Evolutionary conservation across 1,140 invertebrate genomes (phyloP).

Genomic region (Drosophila ficusphila): DNA sequence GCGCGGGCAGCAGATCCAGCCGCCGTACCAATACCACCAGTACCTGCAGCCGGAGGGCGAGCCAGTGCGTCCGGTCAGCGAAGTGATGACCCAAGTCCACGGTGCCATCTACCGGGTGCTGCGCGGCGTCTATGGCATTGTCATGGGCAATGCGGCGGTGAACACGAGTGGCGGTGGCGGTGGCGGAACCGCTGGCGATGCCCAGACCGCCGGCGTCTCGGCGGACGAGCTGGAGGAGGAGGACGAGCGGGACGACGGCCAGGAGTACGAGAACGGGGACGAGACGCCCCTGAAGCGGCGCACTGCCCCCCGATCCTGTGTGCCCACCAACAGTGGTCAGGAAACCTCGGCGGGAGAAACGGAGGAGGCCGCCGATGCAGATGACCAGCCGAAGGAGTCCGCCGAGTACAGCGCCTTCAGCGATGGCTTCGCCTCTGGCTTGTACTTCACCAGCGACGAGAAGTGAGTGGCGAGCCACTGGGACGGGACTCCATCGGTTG

Average conservation of each 20-base stretch:
- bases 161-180: background rate
- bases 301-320: slow-evolving; percentile 45
- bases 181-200: background rate
- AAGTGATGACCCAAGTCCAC: slow-evolving; percentile 41
- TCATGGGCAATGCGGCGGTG: slow-evolving; percentile 23
- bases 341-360: background rate
- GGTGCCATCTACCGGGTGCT: slow-evolving; percentile 49
- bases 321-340: background rate
- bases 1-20: background rate
- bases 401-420: slow-evolving; percentile 31
- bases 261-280: background rate
- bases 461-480: slow-evolving; percentile 1
- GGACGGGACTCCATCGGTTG: background rate
- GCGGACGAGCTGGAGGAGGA: slow-evolving; percentile 2
- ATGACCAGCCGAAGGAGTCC: background rate
- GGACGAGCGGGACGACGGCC: slow-evolving; percentile 10
- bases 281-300: slow-evolving; percentile 17
- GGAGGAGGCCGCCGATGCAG: background rate
- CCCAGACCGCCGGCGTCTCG: background rate
- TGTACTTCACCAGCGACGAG: slow-evolving; percentile 40
- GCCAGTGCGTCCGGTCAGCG: slow-evolving; percentile 34
- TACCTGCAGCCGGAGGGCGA: slow-evolving; percentile 11
- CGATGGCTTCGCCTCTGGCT: slow-evolving; percentile 57
- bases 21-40: background rate
- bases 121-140: slow-evolving; percentile 36